Conservation (phyloP, 35 echinoderm and acorn worm genomes). For the Hemicentrotus pulcherrimus region DNA sequence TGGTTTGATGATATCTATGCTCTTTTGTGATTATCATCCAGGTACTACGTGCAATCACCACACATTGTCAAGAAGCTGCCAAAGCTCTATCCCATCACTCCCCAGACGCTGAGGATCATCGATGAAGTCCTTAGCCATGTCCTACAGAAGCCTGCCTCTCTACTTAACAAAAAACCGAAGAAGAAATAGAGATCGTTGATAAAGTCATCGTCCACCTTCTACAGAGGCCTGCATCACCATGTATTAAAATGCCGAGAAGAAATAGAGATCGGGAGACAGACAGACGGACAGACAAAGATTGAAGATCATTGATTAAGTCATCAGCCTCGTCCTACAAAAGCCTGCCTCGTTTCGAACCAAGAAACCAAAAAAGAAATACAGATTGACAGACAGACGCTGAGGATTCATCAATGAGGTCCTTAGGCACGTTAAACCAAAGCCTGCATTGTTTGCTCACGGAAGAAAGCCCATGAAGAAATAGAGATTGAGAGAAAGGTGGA, state of each 20-base stretch:
- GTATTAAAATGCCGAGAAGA: neutral
- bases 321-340: constrained; percentile 66
- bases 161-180: constrained; percentile 7
- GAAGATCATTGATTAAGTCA: neutral
- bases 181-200: neutral
- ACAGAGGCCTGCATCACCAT: constrained; percentile 52
- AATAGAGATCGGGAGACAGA: neutral
- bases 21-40: neutral
- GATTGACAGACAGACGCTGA: no score
- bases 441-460: constrained; percentile 3
- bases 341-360: constrained; percentile 36
- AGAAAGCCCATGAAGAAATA: neutral
- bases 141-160: constrained; percentile 62
- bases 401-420: constrained; percentile 70
- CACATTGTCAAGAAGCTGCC: constrained; percentile 92
- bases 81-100: constrained; percentile 74
- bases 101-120: constrained; percentile 76
- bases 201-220: constrained; percentile 50
- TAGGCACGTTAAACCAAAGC: constrained; percentile 67
- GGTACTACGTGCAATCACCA: constrained; percentile 95
- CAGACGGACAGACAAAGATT: neutral
- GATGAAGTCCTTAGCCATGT: constrained; percentile 89
- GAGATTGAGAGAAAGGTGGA: neutral
- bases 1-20: neutral
- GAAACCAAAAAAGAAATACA: neutral